A percentile compares a stretch with the other conserved stretches of the same genome.
Evolutionary conservation across 2,113 vertebrate species (phyloP).

Genomic region (Lepisosteus osseus): DNA sequence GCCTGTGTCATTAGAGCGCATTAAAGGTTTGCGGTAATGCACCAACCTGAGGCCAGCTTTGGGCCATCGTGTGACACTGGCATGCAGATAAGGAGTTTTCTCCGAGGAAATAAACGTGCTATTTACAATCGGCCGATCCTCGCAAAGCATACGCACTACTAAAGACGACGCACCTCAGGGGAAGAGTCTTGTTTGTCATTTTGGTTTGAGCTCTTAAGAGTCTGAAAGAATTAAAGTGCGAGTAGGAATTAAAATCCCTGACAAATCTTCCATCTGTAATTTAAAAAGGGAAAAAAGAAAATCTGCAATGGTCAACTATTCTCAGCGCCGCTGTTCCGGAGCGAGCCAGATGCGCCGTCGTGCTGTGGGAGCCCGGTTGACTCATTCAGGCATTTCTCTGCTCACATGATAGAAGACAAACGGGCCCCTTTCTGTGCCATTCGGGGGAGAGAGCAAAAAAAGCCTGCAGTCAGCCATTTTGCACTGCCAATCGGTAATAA

Average conservation of each 20-base stretch:
- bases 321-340: background rate
- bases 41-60: background rate
- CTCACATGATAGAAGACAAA: too few species aligned
- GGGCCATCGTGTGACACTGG: conserved; percentile 1
- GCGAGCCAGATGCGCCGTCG: too few species aligned
- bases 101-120: conserved; percentile 12
- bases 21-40: background rate
- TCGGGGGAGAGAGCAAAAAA: too few species aligned
- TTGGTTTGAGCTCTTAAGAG: conserved; percentile 15
- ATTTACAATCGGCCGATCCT: background rate
- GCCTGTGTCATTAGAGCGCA: background rate
- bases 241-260: conserved; percentile 12
- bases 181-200: background rate
- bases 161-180: conserved; percentile 6
- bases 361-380: too few species aligned
- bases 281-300: background rate
- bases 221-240: background rate
- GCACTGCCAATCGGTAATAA: too few species aligned
- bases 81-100: background rate
- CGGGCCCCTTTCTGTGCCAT: too few species aligned
- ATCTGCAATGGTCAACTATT: conserved; percentile 6
- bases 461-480: too few species aligned
- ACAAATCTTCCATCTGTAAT: conserved; percentile 19
- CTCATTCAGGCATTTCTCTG: too few species aligned
- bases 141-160: background rate